Percentiles rank a stretch among this genome's conserved stretches.
Evolutionary conservation across 2,888 invertebrate species (phyloP).

Genomic region (Sicus ferrugineus): DNA sequence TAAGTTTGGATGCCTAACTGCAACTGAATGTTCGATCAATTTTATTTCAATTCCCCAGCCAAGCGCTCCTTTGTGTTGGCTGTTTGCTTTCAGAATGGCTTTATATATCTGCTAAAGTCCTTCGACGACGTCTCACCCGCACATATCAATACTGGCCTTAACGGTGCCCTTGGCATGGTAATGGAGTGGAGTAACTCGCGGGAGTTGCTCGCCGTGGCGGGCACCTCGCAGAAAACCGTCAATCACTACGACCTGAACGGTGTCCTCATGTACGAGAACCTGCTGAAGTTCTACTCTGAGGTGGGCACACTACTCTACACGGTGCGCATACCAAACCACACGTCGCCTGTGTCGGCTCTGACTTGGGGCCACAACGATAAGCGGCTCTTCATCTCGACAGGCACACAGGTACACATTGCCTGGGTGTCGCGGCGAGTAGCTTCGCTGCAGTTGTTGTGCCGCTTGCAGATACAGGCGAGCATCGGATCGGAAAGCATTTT

Average conservation of each 20-base stretch:
- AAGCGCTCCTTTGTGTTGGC: conserved; percentile 81
- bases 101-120: conserved; percentile 85
- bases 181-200: conserved; percentile 98
- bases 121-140: conserved; percentile 94
- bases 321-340: conserved; percentile 78
- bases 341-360: conserved; percentile 84
- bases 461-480: conserved; percentile 80
- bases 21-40: not conserved
- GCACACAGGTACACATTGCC: conserved; percentile 90
- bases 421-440: conserved; percentile 92
- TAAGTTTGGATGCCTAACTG: conserved; percentile 43
- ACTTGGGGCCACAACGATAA: conserved; percentile 99
- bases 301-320: conserved; percentile 83
- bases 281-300: conserved; percentile 91
- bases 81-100: conserved; percentile 89
- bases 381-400: conserved; percentile 91
- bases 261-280: conserved; percentile 75
- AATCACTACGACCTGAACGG: conserved; percentile 58
- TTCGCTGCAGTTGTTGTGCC: conserved; percentile 87
- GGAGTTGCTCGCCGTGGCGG: conserved; percentile 90
- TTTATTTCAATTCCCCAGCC: conserved; percentile 58
- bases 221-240: conserved; percentile 67
- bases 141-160: conserved; percentile 79
- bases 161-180: conserved; percentile 77
- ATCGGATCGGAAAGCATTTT: conserved; percentile 79